phyloP scores from a whole-genome alignment of 2,113 vertebrate genomes.

The Rhabdomys dilectus region DNA sequence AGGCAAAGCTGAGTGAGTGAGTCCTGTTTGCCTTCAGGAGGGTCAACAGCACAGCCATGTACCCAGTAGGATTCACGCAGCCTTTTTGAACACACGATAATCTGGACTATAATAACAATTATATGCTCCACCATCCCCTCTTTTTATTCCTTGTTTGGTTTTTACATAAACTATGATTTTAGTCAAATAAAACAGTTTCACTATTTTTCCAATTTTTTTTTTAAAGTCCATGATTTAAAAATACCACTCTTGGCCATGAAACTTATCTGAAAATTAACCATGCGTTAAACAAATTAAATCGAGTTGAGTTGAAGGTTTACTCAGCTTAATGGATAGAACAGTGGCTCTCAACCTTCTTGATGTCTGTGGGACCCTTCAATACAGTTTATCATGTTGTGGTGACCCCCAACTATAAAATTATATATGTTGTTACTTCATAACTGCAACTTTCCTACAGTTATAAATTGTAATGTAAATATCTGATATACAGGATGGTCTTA shows the following conservation, averaged over 20 bases:
- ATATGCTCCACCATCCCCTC: not conserved
- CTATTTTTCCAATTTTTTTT: constrained; percentile 34
- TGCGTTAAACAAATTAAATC: not conserved
- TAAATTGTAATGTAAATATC: not conserved
- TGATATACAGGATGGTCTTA: not conserved
- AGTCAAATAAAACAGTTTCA: not conserved
- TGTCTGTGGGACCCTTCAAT: not conserved
- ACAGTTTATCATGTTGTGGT: not conserved
- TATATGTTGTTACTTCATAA: not conserved
- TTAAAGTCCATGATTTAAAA: constrained; percentile 8
- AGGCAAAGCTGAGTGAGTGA: not conserved
- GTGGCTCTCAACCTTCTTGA: not conserved
- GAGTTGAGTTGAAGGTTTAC: not conserved
- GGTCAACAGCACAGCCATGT: constrained; percentile 3
- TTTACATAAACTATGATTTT: not conserved
- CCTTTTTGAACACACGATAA: not conserved
- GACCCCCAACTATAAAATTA: not conserved
- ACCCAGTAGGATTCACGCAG: not conserved
- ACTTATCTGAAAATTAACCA: constrained; percentile 28
- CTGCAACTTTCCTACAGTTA: not conserved
- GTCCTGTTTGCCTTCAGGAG: not conserved
- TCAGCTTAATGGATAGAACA: not conserved
- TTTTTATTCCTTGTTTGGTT: not conserved
- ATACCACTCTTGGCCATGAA: not conserved
- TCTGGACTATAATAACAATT: not conserved